These are phyloP conservation scores for Agapornis canus DNA, from an alignment of 2,797 vertebrate species.

Conservation along the genomic window DNA sequence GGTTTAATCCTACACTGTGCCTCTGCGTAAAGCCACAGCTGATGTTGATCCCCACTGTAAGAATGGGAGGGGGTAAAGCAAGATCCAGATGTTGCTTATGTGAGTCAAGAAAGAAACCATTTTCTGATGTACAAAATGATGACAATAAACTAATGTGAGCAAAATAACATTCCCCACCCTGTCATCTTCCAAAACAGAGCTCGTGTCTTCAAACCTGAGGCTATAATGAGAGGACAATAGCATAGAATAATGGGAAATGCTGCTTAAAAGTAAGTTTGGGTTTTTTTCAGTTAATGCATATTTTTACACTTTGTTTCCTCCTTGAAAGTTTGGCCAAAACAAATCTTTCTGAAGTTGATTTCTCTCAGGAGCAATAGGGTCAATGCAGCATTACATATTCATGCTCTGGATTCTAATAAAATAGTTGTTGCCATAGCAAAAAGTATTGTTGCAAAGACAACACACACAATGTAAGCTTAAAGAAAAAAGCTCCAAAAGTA, in stretches of 20 bases:
- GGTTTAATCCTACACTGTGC: background rate
- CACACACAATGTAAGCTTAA: background rate
- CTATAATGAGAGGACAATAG: background rate
- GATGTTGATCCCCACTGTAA: slow-evolving; percentile 28
- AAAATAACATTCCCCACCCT: slow-evolving; percentile 32
- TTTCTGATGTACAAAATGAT: slow-evolving; percentile 4
- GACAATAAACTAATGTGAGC: slow-evolving; percentile 5
- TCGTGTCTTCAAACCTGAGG: slow-evolving; percentile 4
- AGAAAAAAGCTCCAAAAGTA: background rate
- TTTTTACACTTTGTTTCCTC: slow-evolving; percentile 39
- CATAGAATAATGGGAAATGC: slow-evolving; percentile 3
- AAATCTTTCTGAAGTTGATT: slow-evolving; percentile 22
- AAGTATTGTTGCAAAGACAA: slow-evolving; percentile 58
- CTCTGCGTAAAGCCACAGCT: slow-evolving; percentile 34
- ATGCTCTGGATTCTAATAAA: slow-evolving; percentile 41
- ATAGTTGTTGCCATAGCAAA: slow-evolving; percentile 57
- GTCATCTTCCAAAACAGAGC: background rate
- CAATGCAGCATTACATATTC: slow-evolving; percentile 1
- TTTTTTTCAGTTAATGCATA: background rate
- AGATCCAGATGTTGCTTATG: slow-evolving; percentile 43
- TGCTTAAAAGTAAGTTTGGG: background rate
- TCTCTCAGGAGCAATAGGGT: slow-evolving; percentile 36
- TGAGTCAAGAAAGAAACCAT: background rate
- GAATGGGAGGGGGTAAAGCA: slow-evolving; percentile 12
- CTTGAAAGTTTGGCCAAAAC: slow-evolving; percentile 42